A percentile compares a stretch with the other conserved stretches of the same genome.
phyloP scores from a whole-genome alignment of 2,113 vertebrate genomes.

The Philantomba maxwellii region DNA sequence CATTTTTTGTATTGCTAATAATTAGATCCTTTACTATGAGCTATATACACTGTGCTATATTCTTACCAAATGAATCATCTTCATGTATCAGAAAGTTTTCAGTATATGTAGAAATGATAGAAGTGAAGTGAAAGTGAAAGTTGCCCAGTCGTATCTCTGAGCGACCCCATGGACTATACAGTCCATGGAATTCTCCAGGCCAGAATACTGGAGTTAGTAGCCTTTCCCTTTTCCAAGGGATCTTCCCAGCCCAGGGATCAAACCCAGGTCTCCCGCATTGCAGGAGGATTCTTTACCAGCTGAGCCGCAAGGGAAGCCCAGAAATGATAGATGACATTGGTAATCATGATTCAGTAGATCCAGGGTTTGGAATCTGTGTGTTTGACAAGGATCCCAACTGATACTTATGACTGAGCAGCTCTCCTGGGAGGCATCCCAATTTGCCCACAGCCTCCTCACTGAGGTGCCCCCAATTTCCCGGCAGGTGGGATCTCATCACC shows the following conservation, averaged over 20 bases:
- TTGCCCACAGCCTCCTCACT: background rate
- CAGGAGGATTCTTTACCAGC: background rate
- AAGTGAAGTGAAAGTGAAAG: background rate
- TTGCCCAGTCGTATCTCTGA: background rate
- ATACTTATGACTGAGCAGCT: background rate
- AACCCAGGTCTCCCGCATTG: background rate
- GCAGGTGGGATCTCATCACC: background rate
- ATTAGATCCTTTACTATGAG: background rate
- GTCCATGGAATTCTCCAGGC: background rate
- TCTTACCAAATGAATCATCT: background rate
- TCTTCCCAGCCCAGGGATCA: background rate
- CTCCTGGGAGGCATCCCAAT: background rate
- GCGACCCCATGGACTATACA: background rate
- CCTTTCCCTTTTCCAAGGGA: background rate
- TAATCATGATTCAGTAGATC: background rate
- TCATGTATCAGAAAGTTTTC: background rate
- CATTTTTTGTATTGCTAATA: background rate
- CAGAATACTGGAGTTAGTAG: background rate
- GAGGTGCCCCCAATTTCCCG: background rate
- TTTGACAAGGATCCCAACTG: background rate
- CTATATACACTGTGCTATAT: background rate
- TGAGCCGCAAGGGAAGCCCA: background rate
- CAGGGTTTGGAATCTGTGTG: background rate
- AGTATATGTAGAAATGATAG: background rate
- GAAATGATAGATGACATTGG: background rate